Base-by-base conservation (phyloP, 92 coral and sea anemone species). In the Heliopora coerulea region DNA sequence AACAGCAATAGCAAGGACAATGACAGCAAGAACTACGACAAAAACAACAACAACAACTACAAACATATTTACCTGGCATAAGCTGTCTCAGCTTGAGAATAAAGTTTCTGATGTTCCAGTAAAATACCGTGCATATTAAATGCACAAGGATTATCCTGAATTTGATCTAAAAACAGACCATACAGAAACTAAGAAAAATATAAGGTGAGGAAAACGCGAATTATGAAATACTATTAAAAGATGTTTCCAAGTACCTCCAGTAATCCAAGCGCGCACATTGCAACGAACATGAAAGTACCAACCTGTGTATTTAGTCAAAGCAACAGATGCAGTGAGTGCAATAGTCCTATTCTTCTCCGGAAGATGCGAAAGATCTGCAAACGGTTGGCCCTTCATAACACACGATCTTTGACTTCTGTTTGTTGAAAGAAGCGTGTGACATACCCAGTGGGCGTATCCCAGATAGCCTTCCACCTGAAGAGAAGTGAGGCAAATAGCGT, bases 371-470 rank as follows among this genome's bases (percentile, higher is more conserved):
- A 90, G 88, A 74, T 82, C 91, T n/a, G 98, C 84, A 21, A 56
- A 81, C 34, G 98, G 95, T 58, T 82, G 39, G 32, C 82, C 80
- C 56, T 88, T 75, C 28, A 67, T 72, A 10, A 66, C 27, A 65
- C 68, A 78, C 32, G 48, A 74, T 28, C 57, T 56, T 13, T 76
- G 69, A 27, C 59, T 40, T 8, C 49, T 56, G 5, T 80, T 66
- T 35, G 62, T 68, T 33, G 91, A 64, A 3, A 86, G 64, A 27
- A 93, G 81, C 64, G 75, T 75, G 1, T 78, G 78, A 39, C 98
- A 93, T 24, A 90, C 88, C 98, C 98, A 93, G 76, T 86, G 89
- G 20, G 95, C 89, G 65, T 85, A 93, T 32, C 98, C 98, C 13
- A 90, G 80, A 52, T 88, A 85, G 24, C 98, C 96, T 66, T 93